Base-by-base conservation (phyloP, 2,888 invertebrate species). In the Amiota communis region DNA sequence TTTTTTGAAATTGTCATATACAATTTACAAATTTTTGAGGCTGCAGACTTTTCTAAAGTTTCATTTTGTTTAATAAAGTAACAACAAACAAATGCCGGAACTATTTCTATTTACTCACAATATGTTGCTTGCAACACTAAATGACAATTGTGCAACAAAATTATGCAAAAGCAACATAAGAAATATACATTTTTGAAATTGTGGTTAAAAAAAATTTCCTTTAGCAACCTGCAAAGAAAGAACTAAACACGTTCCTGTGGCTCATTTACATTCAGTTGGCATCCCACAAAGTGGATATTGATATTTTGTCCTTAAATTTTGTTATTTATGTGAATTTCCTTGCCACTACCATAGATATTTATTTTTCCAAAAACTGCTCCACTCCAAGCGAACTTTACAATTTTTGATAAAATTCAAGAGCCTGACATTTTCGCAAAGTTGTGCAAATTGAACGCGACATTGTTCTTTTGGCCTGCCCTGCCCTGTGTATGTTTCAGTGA, bases 261-360 rank as follows among this genome's bases (percentile, higher is more conserved):
- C 85, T 83, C 82, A 85, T 88, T 87, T 81, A 79, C 79, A 89
- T 89, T 88, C 89, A 84, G 86, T 81, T 81, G 83, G 84, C 88
- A 86, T 89, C 74, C 79, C 80, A 79, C 83, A 89, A 89, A 89
- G 89, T 89, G 89, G 89, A 89, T 89, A 89, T 89, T 89, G 89
- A 89, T 89, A 89, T 89, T 89, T 89, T 88, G 88, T 88, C 84
- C 87, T 87, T 85, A 88, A 88, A 87, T 87, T 88, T 83, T 86
- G 86, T 89, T 89, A 89, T 89, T 89, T 89, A 89, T 89, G 89
- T 88, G 84, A 77, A 75, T 77, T 75, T 76, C 61, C 75, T 15
- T 74, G 79, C 78, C 79, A 80, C 77, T 76, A 64, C 72, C 59
- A 71, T 59, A 71, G 59, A 70, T n/a, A 57, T 63, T 10, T 56